Conservation (phyloP, 2,888 invertebrate genomes). For the Drosophila infuscata region DNA sequence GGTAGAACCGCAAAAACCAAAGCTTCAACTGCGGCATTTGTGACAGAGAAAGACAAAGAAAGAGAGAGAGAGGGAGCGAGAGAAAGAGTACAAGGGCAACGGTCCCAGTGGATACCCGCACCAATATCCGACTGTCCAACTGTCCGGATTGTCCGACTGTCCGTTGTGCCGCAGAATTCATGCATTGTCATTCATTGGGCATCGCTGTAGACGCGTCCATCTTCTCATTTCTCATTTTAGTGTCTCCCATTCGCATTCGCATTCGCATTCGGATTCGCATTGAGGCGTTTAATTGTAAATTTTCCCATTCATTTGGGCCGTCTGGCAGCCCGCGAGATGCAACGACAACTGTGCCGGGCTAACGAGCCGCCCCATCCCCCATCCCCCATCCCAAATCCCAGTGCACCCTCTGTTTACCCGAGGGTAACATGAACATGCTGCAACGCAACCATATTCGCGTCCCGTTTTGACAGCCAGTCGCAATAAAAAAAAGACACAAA, state of each 20-base stretch:
- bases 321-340: slow-evolving; percentile 25
- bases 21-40: slow-evolving; percentile 73
- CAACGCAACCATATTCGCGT: slow-evolving; percentile 9
- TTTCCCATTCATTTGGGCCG: slow-evolving; percentile 65
- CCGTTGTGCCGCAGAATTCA: slow-evolving; percentile 43
- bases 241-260: slow-evolving; percentile 7
- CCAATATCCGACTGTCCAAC: background rate
- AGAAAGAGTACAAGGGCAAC: background rate
- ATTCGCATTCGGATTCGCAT: slow-evolving; percentile 25
- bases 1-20: slow-evolving; percentile 82
- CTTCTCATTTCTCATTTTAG: slow-evolving; percentile 16
- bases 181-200: slow-evolving; percentile 63
- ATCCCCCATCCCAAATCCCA: background rate
- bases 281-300: slow-evolving; percentile 69
- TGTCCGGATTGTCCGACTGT: background rate
- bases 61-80: background rate
- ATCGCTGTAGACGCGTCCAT: slow-evolving; percentile 51
- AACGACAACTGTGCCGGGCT: slow-evolving; percentile 3
- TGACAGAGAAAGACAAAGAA: slow-evolving; percentile 37
- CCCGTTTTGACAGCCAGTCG: slow-evolving; percentile 24
- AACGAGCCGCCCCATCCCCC: slow-evolving; percentile 8
- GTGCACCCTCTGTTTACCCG: background rate
- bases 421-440: background rate
- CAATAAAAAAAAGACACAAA: background rate
- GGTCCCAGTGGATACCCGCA: slow-evolving; percentile 5